Conservation (phyloP, 2,888 invertebrate species). For the Eilema sororculum region DNA sequence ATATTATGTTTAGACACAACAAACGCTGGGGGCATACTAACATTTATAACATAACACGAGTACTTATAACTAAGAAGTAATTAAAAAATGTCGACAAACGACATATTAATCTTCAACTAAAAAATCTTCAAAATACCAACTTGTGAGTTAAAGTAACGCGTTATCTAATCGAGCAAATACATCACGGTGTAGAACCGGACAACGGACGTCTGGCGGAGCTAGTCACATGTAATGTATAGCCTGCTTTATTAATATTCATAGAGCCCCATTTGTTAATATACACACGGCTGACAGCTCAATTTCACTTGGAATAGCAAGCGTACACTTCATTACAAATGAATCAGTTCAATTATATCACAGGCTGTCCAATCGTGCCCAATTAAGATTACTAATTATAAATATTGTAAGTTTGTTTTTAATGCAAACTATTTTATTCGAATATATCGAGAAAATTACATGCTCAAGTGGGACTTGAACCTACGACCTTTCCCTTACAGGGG, state of each 20-base stretch:
- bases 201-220: constrained; percentile 48
- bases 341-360: constrained; percentile 60
- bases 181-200: constrained; percentile 47
- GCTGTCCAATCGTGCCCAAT: constrained; percentile 44
- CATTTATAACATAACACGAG: constrained; percentile 31
- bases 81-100: constrained; percentile 50
- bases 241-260: constrained; percentile 84
- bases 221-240: constrained; percentile 65
- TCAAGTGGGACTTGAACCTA: too few species aligned
- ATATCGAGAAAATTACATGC: too few species aligned
- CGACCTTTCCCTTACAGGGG: too few species aligned
- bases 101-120: constrained; percentile 49
- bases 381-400: constrained; percentile 43
- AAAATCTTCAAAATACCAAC: constrained; percentile 31
- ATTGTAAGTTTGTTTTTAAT: constrained; percentile 25
- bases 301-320: constrained; percentile 69
- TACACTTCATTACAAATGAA: constrained; percentile 58
- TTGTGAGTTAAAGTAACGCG: constrained; percentile 33
- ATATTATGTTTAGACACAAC: constrained; percentile 33
- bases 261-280: constrained; percentile 81
- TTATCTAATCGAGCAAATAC: constrained; percentile 55
- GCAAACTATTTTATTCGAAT: too few species aligned
- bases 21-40: constrained; percentile 40
- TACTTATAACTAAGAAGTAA: constrained; percentile 36
- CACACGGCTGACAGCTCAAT: constrained; percentile 82